Base-by-base conservation (phyloP, 2,888 invertebrate species). In the Lydus trimaculatus region DNA sequence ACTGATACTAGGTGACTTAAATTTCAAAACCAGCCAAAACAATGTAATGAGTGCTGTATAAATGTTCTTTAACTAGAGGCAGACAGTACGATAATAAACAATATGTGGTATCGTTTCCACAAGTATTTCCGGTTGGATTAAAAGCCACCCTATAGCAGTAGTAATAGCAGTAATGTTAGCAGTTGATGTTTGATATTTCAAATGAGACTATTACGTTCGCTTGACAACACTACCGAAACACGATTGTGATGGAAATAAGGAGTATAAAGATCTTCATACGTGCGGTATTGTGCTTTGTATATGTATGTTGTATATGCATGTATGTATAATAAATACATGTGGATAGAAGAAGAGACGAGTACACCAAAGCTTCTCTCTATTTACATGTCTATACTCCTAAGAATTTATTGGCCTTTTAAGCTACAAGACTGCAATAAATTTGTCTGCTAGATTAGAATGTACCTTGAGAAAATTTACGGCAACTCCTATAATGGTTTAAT, bases 401-500 rank as follows among this genome's bases (percentile, higher is more conserved):
- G 72, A 74, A 80, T 80, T 78, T 80, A 80, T 80, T 73, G 72
- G 74, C 75, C 77, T 76, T 77, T 76, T 77, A 79, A 79, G 78
- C 79, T 77, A 76, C 77, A 76, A 72, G 77, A 73, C 76, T 76
- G 79, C 80, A 74, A 81, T 82, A 82, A 82, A 82, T 82, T 80
- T 79, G 79, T 80, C 79, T 73, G 70, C 73, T 74, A 80, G 81
- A 81, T 81, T 81, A 81, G 80, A 81, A 78, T 79, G 80, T 80
- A 79, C 78, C 80, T 78, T 78, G 76, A 79, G 74, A 52, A 79
- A 80, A 81, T 81, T 81, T 80, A 81, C 78, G 73, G 75, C 78
- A 73, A 72, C 72, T 77, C 74, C 70, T 75, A 72, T 74, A 75
- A 73, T 71, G 75, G 72, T 70, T 76, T 73, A 74, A 75, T 75